These are phyloP conservation scores for Opisthocomus hoazin DNA, from an alignment of 2,113 vertebrate species.

Conservation along the genomic window DNA sequence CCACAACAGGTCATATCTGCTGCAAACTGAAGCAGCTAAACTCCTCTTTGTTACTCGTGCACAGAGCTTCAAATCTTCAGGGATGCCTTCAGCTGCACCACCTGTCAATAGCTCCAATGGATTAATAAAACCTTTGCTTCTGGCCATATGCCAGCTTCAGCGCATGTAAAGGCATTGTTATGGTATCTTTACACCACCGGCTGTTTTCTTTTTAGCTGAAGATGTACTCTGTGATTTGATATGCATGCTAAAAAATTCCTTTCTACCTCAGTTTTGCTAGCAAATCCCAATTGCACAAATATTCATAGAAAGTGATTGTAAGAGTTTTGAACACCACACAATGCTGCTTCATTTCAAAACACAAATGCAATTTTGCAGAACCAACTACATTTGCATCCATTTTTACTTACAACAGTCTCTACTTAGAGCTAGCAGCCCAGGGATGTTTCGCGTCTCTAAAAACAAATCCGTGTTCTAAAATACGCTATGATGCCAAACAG, in stretches of 20 bases:
- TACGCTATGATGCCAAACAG: accelerated
- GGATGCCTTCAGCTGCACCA: neutral
- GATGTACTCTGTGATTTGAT: neutral
- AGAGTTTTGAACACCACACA: neutral
- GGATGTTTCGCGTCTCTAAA: neutral
- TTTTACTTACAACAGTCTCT: neutral
- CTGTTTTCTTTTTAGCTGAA: neutral
- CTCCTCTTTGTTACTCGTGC: neutral
- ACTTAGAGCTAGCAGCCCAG: neutral
- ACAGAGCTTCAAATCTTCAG: neutral
- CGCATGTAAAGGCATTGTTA: neutral
- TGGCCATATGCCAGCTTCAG: neutral
- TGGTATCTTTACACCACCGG: neutral
- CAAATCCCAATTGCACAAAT: neutral
- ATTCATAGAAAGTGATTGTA: neutral
- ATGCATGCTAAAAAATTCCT: neutral
- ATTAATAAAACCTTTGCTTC: neutral
- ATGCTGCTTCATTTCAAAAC: neutral
- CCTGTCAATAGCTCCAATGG: neutral
- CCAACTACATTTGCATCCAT: neutral
- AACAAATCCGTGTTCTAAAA: neutral
- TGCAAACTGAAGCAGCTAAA: neutral
- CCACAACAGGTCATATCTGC: conserved; percentile 7
- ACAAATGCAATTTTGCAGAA: neutral
- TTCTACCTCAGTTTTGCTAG: neutral